phyloP scores from a whole-genome alignment of 2,797 vertebrate species.

The Spinus olivaceus region DNA sequence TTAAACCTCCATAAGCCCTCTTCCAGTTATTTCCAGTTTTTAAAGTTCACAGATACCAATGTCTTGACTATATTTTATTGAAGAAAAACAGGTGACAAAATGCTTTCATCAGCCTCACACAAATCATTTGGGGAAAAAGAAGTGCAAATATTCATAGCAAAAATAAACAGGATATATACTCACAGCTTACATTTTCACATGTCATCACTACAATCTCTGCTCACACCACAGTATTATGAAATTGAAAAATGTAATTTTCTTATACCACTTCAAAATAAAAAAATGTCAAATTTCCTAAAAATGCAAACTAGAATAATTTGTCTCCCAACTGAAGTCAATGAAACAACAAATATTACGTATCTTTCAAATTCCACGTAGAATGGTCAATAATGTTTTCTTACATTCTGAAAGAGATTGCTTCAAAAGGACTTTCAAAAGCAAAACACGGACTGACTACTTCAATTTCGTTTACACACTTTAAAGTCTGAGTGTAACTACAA shows the following conservation, averaged over 20 bases:
- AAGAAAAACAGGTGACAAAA: not conserved
- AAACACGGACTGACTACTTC: not conserved
- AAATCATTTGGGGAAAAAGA: not conserved
- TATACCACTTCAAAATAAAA: not conserved
- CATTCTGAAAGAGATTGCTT: not conserved
- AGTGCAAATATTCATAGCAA: not conserved
- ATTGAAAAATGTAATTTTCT: not conserved
- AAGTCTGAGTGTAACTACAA: not conserved
- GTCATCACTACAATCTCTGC: not conserved
- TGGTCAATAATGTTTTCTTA: not conserved
- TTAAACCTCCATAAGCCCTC: not conserved
- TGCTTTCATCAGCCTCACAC: not conserved
- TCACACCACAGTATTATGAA: not conserved
- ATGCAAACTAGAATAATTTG: not conserved
- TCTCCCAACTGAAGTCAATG: not conserved
- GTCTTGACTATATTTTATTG: not conserved
- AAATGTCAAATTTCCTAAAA: not conserved
- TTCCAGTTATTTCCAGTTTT: not conserved
- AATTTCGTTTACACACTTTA: not conserved
- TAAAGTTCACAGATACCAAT: not conserved
- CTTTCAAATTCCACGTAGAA: not conserved
- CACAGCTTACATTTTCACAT: not conserved
- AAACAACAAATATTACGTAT: not conserved
- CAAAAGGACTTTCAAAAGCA: not conserved
- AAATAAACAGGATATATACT: not conserved